phyloP scores from a whole-genome alignment of 2,888 invertebrate species.

The Phyto melanocephala region DNA sequence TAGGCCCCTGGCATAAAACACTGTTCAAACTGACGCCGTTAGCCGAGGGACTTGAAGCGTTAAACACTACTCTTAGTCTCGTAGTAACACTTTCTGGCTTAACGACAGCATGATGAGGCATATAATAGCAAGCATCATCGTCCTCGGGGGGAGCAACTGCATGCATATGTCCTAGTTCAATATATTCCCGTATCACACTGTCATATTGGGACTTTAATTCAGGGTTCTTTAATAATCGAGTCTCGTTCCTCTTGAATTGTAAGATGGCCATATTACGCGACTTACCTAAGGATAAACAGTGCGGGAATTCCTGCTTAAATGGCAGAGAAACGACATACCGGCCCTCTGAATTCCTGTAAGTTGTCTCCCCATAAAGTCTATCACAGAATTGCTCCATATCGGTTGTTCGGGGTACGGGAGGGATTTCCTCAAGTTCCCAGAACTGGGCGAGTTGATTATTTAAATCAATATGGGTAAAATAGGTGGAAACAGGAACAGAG shows the following conservation, averaged over 20 bases:
- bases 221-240: neutral
- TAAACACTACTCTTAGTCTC: slow-evolving; percentile 62
- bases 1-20: slow-evolving; percentile 46
- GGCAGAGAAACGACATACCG: slow-evolving; percentile 1
- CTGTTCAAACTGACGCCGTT: slow-evolving; percentile 19
- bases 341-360: neutral
- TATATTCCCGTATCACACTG: neutral
- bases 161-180: neutral
- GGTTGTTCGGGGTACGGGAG: neutral
- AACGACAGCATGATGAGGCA: slow-evolving; percentile 51
- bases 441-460: neutral
- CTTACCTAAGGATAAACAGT: neutral
- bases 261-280: neutral
- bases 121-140: neutral
- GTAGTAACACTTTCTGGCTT: slow-evolving; percentile 54
- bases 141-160: neutral
- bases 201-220: neutral
- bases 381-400: neutral
- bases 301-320: neutral
- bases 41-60: slow-evolving; percentile 49
- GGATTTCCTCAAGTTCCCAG: slow-evolving; percentile 5
- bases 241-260: neutral
- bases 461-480: neutral
- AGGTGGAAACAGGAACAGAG: neutral
- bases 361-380: neutral